phyloP scores from a whole-genome alignment of 2,888 invertebrate genomes.

The Melanophora roralis region DNA sequence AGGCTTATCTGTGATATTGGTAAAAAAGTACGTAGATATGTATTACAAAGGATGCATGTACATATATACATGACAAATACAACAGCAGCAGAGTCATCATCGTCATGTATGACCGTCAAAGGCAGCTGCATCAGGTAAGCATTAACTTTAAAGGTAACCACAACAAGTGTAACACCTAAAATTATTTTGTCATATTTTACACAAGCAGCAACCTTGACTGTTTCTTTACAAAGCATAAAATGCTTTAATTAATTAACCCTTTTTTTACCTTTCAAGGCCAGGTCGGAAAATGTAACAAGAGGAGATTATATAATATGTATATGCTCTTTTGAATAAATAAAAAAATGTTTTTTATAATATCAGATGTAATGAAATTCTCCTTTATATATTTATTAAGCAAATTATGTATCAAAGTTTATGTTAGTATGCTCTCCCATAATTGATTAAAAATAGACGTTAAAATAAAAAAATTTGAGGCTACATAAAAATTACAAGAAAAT shows the following conservation, averaged over 20 bases:
- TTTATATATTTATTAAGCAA: no score
- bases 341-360: no score
- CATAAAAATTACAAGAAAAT: no score
- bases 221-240: constrained; percentile 11
- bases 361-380: no score
- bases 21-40: constrained; percentile 41
- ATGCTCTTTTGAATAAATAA: no score
- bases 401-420: no score
- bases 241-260: constrained; percentile 37
- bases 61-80: not conserved
- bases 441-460: no score
- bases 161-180: constrained; percentile 49
- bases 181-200: constrained; percentile 54
- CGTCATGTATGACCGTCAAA: no score
- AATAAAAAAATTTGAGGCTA: no score
- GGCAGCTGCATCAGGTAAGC: not conserved
- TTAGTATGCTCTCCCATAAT: no score
- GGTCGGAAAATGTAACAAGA: no score
- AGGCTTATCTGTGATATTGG: constrained; percentile 57
- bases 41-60: constrained; percentile 51
- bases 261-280: not conserved
- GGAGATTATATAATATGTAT: no score
- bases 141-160: not conserved
- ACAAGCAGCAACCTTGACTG: constrained; percentile 57
- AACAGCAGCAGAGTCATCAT: not conserved